Conservation (phyloP, 2,113 vertebrate species). For the Charadrius vociferus region DNA sequence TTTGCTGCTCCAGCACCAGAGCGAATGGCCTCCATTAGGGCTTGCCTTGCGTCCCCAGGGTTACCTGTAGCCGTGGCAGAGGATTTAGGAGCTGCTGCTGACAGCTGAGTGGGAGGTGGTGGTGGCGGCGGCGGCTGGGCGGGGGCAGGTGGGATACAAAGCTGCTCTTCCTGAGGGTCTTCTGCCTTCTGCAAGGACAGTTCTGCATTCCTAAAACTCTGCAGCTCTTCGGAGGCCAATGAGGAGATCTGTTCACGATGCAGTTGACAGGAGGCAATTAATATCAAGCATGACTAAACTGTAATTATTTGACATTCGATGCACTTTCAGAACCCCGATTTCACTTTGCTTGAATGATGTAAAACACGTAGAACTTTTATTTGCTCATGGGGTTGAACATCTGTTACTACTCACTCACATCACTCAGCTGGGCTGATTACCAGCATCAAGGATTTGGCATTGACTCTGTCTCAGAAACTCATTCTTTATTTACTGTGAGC, state of each 20-base stretch:
- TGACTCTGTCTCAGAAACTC: conserved; percentile 41
- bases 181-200: neutral
- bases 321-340: neutral
- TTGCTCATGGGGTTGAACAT: conserved; percentile 31
- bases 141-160: neutral
- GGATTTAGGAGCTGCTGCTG: conserved; percentile 1
- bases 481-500: conserved; percentile 24
- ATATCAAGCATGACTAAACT: neutral
- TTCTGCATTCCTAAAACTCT: conserved; percentile 47
- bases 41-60: conserved; percentile 77
- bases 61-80: conserved; percentile 26
- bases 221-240: conserved; percentile 82
- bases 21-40: conserved; percentile 91
- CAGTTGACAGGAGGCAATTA: neutral
- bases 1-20: conserved; percentile 88
- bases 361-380: neutral
- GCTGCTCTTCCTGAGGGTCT: neutral
- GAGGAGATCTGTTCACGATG: conserved; percentile 81
- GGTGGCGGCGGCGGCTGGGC: conserved; percentile 26
- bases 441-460: conserved; percentile 25
- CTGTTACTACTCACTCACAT: conserved; percentile 34
- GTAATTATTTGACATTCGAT: neutral
- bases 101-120: conserved; percentile 22
- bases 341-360: neutral
- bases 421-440: conserved; percentile 28